These are phyloP conservation scores for Drosophila nebulosa DNA, from an alignment of 1,140 invertebrate species.

Conservation along the genomic window DNA sequence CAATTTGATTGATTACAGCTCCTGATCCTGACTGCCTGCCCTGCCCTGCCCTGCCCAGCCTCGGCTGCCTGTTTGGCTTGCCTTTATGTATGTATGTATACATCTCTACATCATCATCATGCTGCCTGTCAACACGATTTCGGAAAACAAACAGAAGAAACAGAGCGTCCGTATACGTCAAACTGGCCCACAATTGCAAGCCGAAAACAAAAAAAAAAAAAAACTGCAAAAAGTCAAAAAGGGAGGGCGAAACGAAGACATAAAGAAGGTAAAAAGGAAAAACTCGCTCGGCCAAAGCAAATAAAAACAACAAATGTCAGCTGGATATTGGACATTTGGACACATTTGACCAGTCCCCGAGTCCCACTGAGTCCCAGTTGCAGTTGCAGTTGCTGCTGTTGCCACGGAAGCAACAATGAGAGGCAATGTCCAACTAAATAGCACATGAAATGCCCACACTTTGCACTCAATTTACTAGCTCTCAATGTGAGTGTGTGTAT, in stretches of 20 bases:
- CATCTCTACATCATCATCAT: constrained; percentile 7
- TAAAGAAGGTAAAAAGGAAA: constrained; percentile 34
- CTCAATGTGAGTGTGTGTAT: neutral
- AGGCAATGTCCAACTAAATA: constrained; percentile 47
- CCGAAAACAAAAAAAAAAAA: constrained; percentile 9
- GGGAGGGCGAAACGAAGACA: constrained; percentile 15
- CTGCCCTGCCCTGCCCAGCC: neutral
- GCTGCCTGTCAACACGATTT: constrained; percentile 67
- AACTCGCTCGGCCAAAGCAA: constrained; percentile 25
- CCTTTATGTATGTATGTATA: constrained; percentile 10
- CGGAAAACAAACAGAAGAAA: constrained; percentile 43
- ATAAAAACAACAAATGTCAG: constrained; percentile 40
- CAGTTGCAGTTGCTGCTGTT: constrained; percentile 35
- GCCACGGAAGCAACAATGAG: constrained; percentile 61
- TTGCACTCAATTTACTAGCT: constrained; percentile 52
- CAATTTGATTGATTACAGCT: constrained; percentile 61
- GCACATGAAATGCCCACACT: constrained; percentile 61
- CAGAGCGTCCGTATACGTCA: constrained; percentile 51
- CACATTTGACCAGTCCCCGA: neutral
- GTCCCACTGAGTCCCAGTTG: constrained; percentile 12
- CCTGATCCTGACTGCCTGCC: constrained; percentile 5
- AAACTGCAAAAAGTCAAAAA: constrained; percentile 3
- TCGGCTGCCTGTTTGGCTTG: neutral
- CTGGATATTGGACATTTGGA: constrained; percentile 38
- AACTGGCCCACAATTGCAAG: constrained; percentile 72